Conservation (phyloP, 1,140 invertebrate species). For the Acromyrmex charruanus region DNA sequence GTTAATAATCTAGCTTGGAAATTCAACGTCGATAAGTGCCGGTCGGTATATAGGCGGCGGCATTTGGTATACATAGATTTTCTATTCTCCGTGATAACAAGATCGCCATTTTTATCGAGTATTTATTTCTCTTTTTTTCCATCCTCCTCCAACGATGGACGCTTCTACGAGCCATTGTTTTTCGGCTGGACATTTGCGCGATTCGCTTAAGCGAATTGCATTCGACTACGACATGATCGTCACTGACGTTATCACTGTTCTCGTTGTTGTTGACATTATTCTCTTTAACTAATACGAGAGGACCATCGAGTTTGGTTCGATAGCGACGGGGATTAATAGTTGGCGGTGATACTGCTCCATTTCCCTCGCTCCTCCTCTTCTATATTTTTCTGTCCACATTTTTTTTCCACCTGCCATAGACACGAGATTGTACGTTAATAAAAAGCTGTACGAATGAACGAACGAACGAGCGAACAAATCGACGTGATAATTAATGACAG, state of each 20-base stretch:
- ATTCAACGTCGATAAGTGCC: slow-evolving; percentile 46
- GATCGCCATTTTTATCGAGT: slow-evolving; percentile 62
- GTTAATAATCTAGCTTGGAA: slow-evolving; percentile 58
- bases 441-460: slow-evolving; percentile 16
- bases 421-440: slow-evolving; percentile 49
- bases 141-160: not conserved
- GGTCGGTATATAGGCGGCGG: not conserved
- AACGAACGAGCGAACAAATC: slow-evolving; percentile 17
- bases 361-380: not conserved
- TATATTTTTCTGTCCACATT: slow-evolving; percentile 55
- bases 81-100: slow-evolving; percentile 43
- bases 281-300: slow-evolving; percentile 55
- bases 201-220: slow-evolving; percentile 64
- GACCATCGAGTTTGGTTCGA: slow-evolving; percentile 48
- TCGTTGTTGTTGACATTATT: slow-evolving; percentile 51
- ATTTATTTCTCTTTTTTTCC: slow-evolving; percentile 52
- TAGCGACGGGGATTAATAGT: slow-evolving; percentile 51
- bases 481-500: slow-evolving; percentile 54
- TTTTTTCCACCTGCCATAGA: slow-evolving; percentile 53
- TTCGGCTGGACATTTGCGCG: slow-evolving; percentile 10
- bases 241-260: slow-evolving; percentile 28
- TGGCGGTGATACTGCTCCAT: slow-evolving; percentile 21
- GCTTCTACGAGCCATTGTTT: slow-evolving; percentile 20
- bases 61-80: not conserved
- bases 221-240: slow-evolving; percentile 41